Evolutionary conservation across 2,113 vertebrate genomes (phyloP).

Genomic region (Euleptes europaea): DNA sequence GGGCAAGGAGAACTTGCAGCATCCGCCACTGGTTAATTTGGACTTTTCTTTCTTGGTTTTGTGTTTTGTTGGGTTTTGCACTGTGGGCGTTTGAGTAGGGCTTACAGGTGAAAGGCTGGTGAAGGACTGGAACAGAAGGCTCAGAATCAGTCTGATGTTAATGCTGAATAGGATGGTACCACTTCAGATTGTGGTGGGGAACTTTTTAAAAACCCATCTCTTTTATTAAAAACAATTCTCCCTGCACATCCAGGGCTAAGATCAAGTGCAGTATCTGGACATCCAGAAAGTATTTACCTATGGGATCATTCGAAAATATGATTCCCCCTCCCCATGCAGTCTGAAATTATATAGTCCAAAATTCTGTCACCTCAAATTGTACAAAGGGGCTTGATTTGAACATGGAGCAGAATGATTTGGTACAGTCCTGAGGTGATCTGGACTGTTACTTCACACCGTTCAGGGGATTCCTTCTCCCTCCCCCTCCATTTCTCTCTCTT

Average conservation of each 20-base stretch:
- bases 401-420: neutral
- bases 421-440: too few species aligned
- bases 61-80: neutral
- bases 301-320: neutral
- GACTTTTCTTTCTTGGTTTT: neutral
- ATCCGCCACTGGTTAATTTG: neutral
- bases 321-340: neutral
- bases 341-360: neutral
- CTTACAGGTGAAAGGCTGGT: neutral
- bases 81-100: neutral
- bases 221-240: neutral
- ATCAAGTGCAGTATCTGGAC: neutral
- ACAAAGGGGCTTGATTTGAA: neutral
- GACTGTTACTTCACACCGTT: too few species aligned
- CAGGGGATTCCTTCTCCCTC: too few species aligned
- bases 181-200: neutral
- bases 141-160: neutral
- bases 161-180: neutral
- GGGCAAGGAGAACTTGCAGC: too few species aligned
- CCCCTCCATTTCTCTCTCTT: too few species aligned
- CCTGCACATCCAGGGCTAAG: neutral
- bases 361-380: neutral
- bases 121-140: neutral
- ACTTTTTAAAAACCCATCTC: too few species aligned
- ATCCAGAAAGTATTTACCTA: neutral